Evolutionary conservation across 1,140 invertebrate genomes (phyloP), one percentile per base, ranked within the genome.

Genomic region (Eueides isabella): DNA sequence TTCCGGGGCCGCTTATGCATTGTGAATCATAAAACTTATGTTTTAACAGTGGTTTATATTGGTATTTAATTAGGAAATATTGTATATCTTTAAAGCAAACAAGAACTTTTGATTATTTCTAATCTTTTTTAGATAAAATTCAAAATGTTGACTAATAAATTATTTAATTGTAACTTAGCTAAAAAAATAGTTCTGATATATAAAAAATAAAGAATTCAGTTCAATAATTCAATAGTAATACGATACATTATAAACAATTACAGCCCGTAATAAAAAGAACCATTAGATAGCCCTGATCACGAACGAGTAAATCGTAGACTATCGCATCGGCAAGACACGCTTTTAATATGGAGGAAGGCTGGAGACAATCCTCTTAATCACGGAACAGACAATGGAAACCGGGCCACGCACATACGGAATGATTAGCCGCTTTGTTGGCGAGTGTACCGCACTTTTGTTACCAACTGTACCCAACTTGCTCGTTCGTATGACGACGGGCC

Each of bases 361-460:
- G 85, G 88, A 91, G 89, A 92, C 91, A 92, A 92, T 92, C 89
- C 89, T 92, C 91, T 92, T 92, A 92, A 92, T 92, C 91, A 92
- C 80, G 76, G 82, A 62, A 78, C 85, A 91, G 89, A 92, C 91
- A 92, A 88, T 92, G 89, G 85, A 86, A 92, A 92, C 84, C 84
- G 80, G 91, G 91, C 89, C 91, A 92, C 90, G 88, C 87, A 90
- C 85, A 85, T 84, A 87, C 85, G 84, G 82, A 82, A 86, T 92
- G 89, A 92, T 92, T 92, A 91, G 88, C 82, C 85, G 89, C 87
- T 91, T 92, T 92, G 90, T 92, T 85, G 84, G 81, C 77, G 80
- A 86, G 82, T 82, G 85, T 81, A 84, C 81, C 84, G 81, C 83
- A 89, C 86, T 91, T 91, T 91, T 90, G 87, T 88, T 87, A 81